phyloP scores from a whole-genome alignment of 2,797 vertebrate genomes.

The Enteromius afrohamiltoni region DNA sequence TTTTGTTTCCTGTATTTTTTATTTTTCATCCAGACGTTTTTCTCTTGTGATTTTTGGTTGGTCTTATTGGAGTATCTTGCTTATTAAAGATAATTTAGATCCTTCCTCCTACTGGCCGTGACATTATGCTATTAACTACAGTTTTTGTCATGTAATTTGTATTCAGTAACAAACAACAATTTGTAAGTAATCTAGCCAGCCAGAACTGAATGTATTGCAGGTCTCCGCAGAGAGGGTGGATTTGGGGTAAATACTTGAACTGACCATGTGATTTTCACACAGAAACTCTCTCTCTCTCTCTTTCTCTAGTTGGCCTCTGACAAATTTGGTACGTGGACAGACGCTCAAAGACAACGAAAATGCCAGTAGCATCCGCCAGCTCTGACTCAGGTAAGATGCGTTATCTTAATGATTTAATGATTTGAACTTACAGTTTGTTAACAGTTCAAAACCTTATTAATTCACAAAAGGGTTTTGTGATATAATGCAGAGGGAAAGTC shows the following conservation, averaged over 20 bases:
- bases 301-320: constrained; percentile 65
- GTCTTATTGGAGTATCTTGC: not conserved
- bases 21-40: not conserved
- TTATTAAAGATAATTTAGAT: not conserved
- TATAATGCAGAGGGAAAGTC: constrained; percentile 14
- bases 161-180: not conserved
- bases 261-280: constrained; percentile 38
- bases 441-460: not conserved
- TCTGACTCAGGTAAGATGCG: constrained; percentile 81
- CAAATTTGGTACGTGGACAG: constrained; percentile 61
- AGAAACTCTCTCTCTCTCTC: constrained; percentile 23
- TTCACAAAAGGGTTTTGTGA: constrained; percentile 7
- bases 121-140: not conserved
- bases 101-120: not conserved
- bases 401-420: constrained; percentile 14
- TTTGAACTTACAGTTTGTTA: not conserved
- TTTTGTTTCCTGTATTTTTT: not conserved
- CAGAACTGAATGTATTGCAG: not conserved
- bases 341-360: constrained; percentile 70
- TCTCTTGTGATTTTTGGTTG: not conserved
- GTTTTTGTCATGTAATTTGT: not conserved
- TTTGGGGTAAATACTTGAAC: constrained; percentile 25
- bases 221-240: constrained; percentile 1
- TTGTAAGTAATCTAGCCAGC: not conserved
- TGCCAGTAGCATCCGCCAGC: constrained; percentile 89